phyloP scores from a whole-genome alignment of 2,888 invertebrate genomes.

The Brachylomia viminalis region DNA sequence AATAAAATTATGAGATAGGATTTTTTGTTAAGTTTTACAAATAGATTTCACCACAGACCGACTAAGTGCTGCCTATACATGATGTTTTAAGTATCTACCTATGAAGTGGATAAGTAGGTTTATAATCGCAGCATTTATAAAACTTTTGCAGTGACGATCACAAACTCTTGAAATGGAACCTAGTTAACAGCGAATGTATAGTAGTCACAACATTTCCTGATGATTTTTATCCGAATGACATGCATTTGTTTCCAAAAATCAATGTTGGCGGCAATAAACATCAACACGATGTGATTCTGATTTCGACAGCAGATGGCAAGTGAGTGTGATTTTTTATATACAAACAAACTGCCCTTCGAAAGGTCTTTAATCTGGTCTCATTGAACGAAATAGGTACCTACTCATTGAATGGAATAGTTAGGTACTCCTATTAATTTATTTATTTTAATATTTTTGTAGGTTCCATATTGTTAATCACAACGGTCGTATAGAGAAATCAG shows the following conservation, averaged over 20 bases:
- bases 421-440: neutral
- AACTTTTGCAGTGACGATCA: constrained; percentile 95
- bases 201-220: constrained; percentile 94
- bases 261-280: constrained; percentile 90
- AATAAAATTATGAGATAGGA: neutral
- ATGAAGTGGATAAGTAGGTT: neutral
- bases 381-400: neutral
- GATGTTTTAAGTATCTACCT: neutral
- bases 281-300: constrained; percentile 95
- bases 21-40: neutral
- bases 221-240: constrained; percentile 96
- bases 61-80: neutral
- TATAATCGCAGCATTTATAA: neutral
- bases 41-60: neutral
- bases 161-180: constrained; percentile 96
- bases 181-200: constrained; percentile 94
- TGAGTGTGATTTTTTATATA: constrained; percentile 67
- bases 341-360: no score
- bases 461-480: constrained; percentile 97
- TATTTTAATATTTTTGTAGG: constrained; percentile 80
- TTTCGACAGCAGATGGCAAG: constrained; percentile 97
- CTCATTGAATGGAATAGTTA: no score
- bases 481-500: constrained; percentile 97
- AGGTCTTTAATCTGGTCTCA: neutral
- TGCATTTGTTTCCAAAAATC: constrained; percentile 96